Evolutionary conservation across 1,140 invertebrate species (phyloP).

Genomic region (Metopolophium dirhodum): DNA sequence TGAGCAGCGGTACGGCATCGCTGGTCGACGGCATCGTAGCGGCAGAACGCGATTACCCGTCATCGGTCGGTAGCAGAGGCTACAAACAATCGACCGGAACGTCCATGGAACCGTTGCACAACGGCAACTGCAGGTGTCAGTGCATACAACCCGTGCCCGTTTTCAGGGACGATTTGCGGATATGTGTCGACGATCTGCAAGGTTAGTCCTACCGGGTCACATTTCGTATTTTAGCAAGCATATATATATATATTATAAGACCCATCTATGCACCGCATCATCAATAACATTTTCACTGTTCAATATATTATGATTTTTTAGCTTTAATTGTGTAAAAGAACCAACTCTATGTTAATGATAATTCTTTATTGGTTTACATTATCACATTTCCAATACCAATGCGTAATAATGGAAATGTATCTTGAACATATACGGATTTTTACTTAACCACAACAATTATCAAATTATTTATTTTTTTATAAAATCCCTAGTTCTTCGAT

Average conservation of each 20-base stretch:
- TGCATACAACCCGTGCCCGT: conserved; percentile 65
- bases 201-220: conserved; percentile 62
- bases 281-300: neutral
- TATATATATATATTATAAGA: too few relatives aligned
- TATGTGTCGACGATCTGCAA: conserved; percentile 66
- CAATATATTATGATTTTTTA: neutral
- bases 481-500: neutral
- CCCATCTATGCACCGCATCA: neutral
- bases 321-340: neutral
- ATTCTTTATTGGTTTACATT: neutral
- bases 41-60: neutral
- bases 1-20: conserved; percentile 67
- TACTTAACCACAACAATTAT: neutral
- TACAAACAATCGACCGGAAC: conserved; percentile 14
- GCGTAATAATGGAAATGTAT: neutral
- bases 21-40: neutral
- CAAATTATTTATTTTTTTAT: neutral
- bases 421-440: neutral
- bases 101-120: neutral
- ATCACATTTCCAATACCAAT: too few relatives aligned
- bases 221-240: neutral
- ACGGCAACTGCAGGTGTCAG: conserved; percentile 64
- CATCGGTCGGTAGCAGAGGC: neutral
- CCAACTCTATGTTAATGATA: too few relatives aligned
- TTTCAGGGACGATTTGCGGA: conserved; percentile 66